Evolutionary conservation across 2,888 invertebrate genomes (phyloP), one percentile per base, ranked within the genome.

Genomic region (Pollenia amentaria): DNA sequence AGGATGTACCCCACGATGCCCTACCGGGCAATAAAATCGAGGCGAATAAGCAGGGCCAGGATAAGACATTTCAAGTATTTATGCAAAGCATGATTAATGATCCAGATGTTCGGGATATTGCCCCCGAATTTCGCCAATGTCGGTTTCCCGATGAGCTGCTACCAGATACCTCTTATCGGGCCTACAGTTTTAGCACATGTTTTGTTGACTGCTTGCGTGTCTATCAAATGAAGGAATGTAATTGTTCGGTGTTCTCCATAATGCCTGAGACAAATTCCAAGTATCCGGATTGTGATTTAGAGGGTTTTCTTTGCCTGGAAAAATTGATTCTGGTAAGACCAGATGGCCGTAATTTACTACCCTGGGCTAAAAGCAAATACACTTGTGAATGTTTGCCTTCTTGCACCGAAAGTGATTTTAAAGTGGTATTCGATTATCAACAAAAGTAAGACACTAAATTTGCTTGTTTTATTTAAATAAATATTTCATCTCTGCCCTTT

Each of bases 171-270:
- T 91, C 95, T 0, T 96, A 95, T 90, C 94, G 94, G 1, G 93
- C 94, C 53, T 97, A 97, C 91, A 97, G 96, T 64, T 96, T 95
- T 91, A 96, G 95, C 89, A 95, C 95, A 0, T 97, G 97, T 91
- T 94, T 95, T 3, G 95, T 96, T 0, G 95, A 95, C 60, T 96
- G 96, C 89, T 93, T 96, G 48, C 95, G 96, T 89, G 90, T 92
- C 16, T 94, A 94, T 0, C 96, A 96, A 89, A 89, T 95, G 55
- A 90, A 94, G 3, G 89, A 92, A 3, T 97, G 96, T 90, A 94
- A 95, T 62, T 96, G 96, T 90, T 95, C 95, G 18, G 95, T 96
- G 88, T 96, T 95, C 90, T 94, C 95, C 53, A 95, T 96, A 94
- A 94, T 95, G 11, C 94, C 94, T 42, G 93, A 95, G 8, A 6